Evolutionary conservation across 2,888 invertebrate species (phyloP), one percentile per base, ranked within the genome.

Genomic region (Drosophila atripex): DNA sequence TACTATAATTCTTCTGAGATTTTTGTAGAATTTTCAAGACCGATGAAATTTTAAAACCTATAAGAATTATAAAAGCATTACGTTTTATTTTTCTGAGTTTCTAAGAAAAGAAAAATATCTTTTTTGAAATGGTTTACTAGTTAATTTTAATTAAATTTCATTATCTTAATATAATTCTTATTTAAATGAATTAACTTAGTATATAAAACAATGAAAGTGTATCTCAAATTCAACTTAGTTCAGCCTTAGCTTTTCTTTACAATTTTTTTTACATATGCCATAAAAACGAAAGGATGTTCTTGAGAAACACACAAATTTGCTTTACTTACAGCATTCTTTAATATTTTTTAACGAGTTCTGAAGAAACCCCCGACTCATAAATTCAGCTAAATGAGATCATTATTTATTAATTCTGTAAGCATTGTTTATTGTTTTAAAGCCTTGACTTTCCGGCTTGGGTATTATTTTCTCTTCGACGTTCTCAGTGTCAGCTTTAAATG

Each of bases 401-500:
- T 55, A 38, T 59, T 56, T 45, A 41, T 41, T 18, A 41, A 16
- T 18, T 41, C 18, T 41, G 9, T 41, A 3, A 9, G 9, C 16
- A 16, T 41, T 41, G 8, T 41, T 41, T 41, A 18, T 41, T 41
- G 9, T 47, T 47, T 30, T 11, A n/a, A 41, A 47, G 30, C 39
- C 59, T 23, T 30, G 45, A 38, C 45, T 21, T 14, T 9, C n/a
- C 39, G 11, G 12, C 9, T 57, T 32, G 32, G 52, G 55, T 63
- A 25, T 39, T 50, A 14, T 38, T 38, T 14, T 7, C 45, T 25
- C 38, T 25, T 66, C 46, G 30, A 30, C 30, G 39, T 51, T 51
- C 28, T 59, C 65, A 54, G 53, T 63, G 73, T 55, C 61, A 63
- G 76, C 68, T 74, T 76, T 85, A 79, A 85, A 85, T 85, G 74